A percentile compares a stretch with the other conserved stretches of the same genome.
These are phyloP conservation scores for Agrochola circellaris DNA, from an alignment of 2,888 invertebrate species.

Conservation along the genomic window DNA sequence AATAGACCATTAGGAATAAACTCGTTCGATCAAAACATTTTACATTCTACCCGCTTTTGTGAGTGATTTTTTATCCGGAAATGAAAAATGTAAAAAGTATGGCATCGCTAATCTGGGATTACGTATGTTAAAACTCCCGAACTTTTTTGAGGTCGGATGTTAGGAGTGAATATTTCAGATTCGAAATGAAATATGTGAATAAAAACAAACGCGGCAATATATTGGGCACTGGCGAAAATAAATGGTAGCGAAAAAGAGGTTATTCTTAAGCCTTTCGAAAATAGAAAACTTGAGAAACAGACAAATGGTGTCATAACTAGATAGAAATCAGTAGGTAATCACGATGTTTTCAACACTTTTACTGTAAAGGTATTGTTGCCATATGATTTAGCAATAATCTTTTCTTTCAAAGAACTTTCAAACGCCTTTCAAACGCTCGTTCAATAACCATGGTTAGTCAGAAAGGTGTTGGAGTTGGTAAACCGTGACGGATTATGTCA, in stretches of 20 bases:
- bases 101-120: conserved; percentile 53
- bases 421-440: conserved; percentile 15
- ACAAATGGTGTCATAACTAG: background rate
- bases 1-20: conserved; percentile 14
- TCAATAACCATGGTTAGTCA: conserved; percentile 9
- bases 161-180: conserved; percentile 52
- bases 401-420: conserved; percentile 6
- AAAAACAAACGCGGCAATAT: conserved; percentile 21
- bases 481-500: conserved; percentile 46
- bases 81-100: conserved; percentile 52
- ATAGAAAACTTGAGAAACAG: background rate
- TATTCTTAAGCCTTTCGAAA: background rate
- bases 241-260: background rate
- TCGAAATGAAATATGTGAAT: conserved; percentile 26
- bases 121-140: conserved; percentile 44
- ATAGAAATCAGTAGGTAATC: background rate
- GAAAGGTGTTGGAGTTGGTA: conserved; percentile 28
- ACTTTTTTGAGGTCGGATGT: conserved; percentile 46
- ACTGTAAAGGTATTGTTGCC: conserved; percentile 8
- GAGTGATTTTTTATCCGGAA: conserved; percentile 33
- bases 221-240: background rate
- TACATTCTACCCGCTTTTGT: conserved; percentile 11
- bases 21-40: background rate
- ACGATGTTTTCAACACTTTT: conserved; percentile 16
- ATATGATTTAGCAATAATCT: conserved; percentile 8